Conservation (phyloP, 2,113 vertebrate genomes). For the Tenebrosternarchus preto region DNA sequence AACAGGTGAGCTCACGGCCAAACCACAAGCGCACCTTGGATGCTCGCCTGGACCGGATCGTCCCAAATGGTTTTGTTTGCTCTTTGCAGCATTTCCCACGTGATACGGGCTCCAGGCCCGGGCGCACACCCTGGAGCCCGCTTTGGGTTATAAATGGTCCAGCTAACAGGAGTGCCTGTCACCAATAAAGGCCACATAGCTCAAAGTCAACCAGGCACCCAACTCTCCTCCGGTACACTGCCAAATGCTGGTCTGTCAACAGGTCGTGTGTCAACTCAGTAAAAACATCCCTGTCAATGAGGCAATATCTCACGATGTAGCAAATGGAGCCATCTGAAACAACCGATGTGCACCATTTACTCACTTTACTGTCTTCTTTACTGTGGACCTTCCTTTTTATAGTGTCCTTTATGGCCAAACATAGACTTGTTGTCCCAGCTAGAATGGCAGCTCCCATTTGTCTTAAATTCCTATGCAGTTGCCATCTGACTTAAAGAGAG, state of each 20-base stretch:
- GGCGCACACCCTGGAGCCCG: slow-evolving; percentile 70
- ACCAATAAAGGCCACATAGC: slow-evolving; percentile 71
- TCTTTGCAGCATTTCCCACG: slow-evolving; percentile 69
- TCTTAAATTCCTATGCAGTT: neutral
- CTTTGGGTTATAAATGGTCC: slow-evolving; percentile 72
- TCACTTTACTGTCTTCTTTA: neutral
- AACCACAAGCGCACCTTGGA: slow-evolving; percentile 64
- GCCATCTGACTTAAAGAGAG: neutral
- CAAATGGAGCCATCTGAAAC: slow-evolving; percentile 3
- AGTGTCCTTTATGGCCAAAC: neutral
- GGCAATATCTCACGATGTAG: neutral
- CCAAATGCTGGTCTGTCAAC: slow-evolving; percentile 9
- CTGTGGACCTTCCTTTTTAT: slow-evolving; percentile 11
- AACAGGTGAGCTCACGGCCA: slow-evolving; percentile 65
- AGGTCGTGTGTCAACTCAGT: slow-evolving; percentile 37
- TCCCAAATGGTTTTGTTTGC: slow-evolving; percentile 74
- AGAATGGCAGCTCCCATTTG: slow-evolving; percentile 14
- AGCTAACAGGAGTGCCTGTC: slow-evolving; percentile 53
- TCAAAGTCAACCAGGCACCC: slow-evolving; percentile 49
- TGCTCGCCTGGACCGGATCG: slow-evolving; percentile 50
- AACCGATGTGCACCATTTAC: neutral
- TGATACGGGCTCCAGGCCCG: slow-evolving; percentile 70
- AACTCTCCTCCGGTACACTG: slow-evolving; percentile 17
- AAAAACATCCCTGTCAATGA: slow-evolving; percentile 36
- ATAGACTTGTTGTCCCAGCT: neutral